These are phyloP conservation scores for Amia ocellicauda DNA, from an alignment of 2,113 vertebrate genomes.

Conservation along the genomic window DNA sequence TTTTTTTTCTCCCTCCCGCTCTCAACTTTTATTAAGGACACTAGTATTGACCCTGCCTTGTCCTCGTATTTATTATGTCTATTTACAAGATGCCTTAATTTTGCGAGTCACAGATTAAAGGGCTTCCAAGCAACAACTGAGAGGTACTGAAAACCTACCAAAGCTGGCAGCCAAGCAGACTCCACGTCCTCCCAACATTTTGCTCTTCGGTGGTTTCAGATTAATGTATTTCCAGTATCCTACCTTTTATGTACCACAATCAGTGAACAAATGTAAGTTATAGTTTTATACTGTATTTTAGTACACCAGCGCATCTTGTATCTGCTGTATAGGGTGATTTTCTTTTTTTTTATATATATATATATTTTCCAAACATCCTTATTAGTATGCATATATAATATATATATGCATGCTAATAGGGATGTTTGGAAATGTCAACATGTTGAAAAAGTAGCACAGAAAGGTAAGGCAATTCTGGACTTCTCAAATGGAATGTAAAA, in stretches of 20 bases:
- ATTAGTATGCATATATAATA: too few species aligned
- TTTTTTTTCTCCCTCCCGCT: too few species aligned
- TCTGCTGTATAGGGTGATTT: slow-evolving; percentile 65
- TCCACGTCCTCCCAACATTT: not conserved
- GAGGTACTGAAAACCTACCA: slow-evolving; percentile 58
- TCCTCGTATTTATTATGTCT: slow-evolving; percentile 73
- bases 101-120: slow-evolving; percentile 44
- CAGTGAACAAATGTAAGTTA: slow-evolving; percentile 31
- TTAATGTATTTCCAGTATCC: slow-evolving; percentile 19
- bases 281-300: slow-evolving; percentile 47
- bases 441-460: slow-evolving; percentile 64
- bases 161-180: slow-evolving; percentile 66
- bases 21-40: slow-evolving; percentile 35
- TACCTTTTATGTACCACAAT: not conserved
- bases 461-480: slow-evolving; percentile 49
- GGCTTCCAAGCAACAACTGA: slow-evolving; percentile 54
- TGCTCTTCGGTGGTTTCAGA: slow-evolving; percentile 17
- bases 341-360: slow-evolving; percentile 39
- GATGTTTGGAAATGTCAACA: slow-evolving; percentile 66
- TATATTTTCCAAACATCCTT: too few species aligned
- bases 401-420: slow-evolving; percentile 38
- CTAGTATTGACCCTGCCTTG: slow-evolving; percentile 56
- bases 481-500: slow-evolving; percentile 48
- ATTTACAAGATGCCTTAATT: slow-evolving; percentile 60
- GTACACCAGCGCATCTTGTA: slow-evolving; percentile 39